Percentiles rank a stretch among this genome's conserved stretches.
Conservation (phyloP, 2,113 vertebrate species). For the Nothoprocta perdicaria region DNA sequence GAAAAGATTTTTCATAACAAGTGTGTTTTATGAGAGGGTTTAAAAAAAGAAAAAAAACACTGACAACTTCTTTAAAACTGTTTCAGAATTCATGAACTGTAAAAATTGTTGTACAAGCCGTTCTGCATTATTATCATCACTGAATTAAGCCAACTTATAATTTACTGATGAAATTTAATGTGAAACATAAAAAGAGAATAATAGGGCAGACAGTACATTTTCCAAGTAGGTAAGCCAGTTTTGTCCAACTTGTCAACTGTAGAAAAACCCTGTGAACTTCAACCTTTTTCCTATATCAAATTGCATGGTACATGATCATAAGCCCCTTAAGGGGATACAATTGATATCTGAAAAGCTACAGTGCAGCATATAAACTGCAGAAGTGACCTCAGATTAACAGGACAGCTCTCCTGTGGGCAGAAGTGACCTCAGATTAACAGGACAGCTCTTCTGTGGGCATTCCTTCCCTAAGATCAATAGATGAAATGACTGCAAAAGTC, state of each 20-base stretch:
- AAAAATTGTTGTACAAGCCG: slow-evolving; percentile 17
- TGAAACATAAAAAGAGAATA: background rate
- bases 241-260: background rate
- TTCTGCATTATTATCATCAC: slow-evolving; percentile 17
- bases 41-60: background rate
- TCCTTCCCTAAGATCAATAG: background rate
- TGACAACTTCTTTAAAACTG: slow-evolving; percentile 12
- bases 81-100: slow-evolving; percentile 27
- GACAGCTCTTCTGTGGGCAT: background rate
- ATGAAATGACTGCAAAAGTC: background rate
- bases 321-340: background rate
- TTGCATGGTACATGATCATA: background rate
- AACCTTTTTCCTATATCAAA: background rate
- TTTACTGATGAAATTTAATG: background rate
- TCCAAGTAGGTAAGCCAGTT: background rate
- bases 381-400: background rate
- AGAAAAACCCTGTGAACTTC: background rate
- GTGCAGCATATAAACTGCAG: background rate
- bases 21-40: background rate
- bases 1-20: slow-evolving; percentile 29
- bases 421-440: background rate
- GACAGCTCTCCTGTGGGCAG: background rate
- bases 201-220: background rate
- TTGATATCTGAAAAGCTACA: background rate
- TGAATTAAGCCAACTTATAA: background rate